phyloP scores from a whole-genome alignment of 92 coral and sea anemone genomes.

The Phymanthus crucifer region DNA sequence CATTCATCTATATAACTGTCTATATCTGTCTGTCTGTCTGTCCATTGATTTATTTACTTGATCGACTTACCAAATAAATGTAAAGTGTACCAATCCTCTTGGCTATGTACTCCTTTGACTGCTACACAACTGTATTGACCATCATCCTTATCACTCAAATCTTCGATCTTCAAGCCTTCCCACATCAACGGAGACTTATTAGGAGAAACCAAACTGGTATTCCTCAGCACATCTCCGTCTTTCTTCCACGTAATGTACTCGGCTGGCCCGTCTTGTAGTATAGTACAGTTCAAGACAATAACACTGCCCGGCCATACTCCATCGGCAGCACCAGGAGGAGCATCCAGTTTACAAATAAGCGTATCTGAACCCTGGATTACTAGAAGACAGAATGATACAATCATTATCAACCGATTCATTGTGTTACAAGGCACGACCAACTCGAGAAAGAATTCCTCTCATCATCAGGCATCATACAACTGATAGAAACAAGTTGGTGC shows the following conservation, averaged over 20 bases:
- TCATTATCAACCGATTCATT: not conserved
- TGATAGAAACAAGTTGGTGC: no score
- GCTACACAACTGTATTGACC: constrained; percentile 38
- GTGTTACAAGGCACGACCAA: not conserved
- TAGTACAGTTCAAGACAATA: constrained; percentile 52
- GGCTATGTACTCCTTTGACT: not conserved
- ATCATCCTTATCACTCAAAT: constrained; percentile 14
- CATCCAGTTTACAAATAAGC: constrained; percentile 35
- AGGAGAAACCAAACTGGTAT: constrained; percentile 17
- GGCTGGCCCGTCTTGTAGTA: constrained; percentile 45
- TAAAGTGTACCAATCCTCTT: constrained; percentile 31
- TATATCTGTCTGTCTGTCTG: not conserved
- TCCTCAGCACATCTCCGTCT: constrained; percentile 26
- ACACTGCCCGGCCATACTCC: constrained; percentile 41
- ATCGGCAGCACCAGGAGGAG: constrained; percentile 3
- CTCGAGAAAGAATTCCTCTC: not conserved
- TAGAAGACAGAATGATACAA: not conserved
- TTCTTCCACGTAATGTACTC: constrained; percentile 50
- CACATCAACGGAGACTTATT: constrained; percentile 15
- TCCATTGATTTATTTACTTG: not conserved
- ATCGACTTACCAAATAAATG: constrained; percentile 31
- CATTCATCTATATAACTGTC: not conserved
- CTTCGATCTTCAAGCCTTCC: constrained; percentile 29
- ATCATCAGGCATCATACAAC: no score
- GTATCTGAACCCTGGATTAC: constrained; percentile 6